Percentiles rank a stretch among this genome's conserved stretches.
Evolutionary conservation across 2,797 vertebrate species (phyloP).

Genomic region (Sternotherus odoratus): DNA sequence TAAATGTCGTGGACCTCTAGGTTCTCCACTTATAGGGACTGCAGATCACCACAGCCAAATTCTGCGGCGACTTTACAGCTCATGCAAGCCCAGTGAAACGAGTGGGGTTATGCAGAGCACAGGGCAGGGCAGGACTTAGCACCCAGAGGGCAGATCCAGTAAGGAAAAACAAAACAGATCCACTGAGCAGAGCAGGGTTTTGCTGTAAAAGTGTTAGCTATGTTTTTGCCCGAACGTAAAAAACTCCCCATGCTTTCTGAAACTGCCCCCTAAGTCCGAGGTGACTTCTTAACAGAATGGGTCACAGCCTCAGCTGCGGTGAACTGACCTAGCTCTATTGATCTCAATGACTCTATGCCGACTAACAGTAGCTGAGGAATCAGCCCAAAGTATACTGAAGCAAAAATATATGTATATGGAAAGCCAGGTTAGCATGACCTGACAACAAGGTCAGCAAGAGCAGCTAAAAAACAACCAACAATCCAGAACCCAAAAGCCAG

Average conservation of each 20-base stretch:
- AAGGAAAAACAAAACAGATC: neutral
- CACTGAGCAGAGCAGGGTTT: neutral
- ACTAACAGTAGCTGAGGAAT: neutral
- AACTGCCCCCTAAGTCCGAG: neutral
- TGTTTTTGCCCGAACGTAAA: neutral
- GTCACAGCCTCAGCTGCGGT: neutral
- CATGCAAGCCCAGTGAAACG: neutral
- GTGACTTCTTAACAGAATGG: neutral
- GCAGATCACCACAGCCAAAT: neutral
- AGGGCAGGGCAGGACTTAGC: neutral
- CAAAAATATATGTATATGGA: conserved; percentile 21
- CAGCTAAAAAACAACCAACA: conserved; percentile 16
- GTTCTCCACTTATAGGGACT: too few species aligned
- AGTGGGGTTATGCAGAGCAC: neutral
- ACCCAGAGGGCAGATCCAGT: neutral
- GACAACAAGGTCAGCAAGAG: conserved; percentile 18
- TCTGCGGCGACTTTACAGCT: neutral
- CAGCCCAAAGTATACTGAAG: neutral
- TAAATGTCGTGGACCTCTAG: too few species aligned
- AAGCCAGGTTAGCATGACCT: conserved; percentile 62
- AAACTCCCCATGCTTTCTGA: neutral
- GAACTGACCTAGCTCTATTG: neutral
- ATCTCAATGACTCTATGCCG: neutral
- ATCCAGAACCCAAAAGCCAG: neutral
- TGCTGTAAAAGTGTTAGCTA: neutral